Evolutionary conservation across 2,888 invertebrate species (phyloP), one percentile per base, ranked within the genome.

Genomic region (Lamproptera curius): DNA sequence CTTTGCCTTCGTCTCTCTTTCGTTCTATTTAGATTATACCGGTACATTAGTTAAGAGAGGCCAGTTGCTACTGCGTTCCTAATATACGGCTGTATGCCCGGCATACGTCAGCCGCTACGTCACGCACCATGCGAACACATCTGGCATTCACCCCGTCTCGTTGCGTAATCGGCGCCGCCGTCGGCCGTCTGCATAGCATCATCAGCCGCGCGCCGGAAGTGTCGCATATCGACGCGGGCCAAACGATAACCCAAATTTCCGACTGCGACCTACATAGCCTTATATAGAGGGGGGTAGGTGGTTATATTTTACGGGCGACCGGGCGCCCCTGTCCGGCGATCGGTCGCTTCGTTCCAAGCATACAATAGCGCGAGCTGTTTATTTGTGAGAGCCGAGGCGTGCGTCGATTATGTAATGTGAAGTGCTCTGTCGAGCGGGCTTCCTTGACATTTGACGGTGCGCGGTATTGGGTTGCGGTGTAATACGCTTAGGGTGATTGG

Each of bases 181-280:
- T 75, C 64, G 71, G 72, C 70, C 65, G 66, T n/a, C 66, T 76
- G 79, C 75, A 79, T 73, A 67, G 70, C 73, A 73, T 71, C 78
- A 73, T 66, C 73, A n/a, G n/a, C n/a, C 64, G 72, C 69, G 71
- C 70, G 63, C 66, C 73, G 80, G 82, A 82, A 81, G 77, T 72
- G 77, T 79, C 77, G 74, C 76, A 77, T 82, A 84, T 84, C 81
- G 81, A 82, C 76, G 76, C 77, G 82, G 23, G 67, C 73, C 73
- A 62, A 73, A 76, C 77, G 82, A 82, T 85, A 85, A 85, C 86
- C 85, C 80, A 84, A 84, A 86, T 86, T 73, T 80, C 75, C 73
- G 76, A 72, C 68, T 67, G 69, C 82, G 84, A 83, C 85, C 85
- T 81, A 86, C 78, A 84, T 84, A 81, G 75, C 76, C 79, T n/a